phyloP scores from a whole-genome alignment of 1,140 invertebrate genomes.

The Pseudachorutes palmiensis region DNA sequence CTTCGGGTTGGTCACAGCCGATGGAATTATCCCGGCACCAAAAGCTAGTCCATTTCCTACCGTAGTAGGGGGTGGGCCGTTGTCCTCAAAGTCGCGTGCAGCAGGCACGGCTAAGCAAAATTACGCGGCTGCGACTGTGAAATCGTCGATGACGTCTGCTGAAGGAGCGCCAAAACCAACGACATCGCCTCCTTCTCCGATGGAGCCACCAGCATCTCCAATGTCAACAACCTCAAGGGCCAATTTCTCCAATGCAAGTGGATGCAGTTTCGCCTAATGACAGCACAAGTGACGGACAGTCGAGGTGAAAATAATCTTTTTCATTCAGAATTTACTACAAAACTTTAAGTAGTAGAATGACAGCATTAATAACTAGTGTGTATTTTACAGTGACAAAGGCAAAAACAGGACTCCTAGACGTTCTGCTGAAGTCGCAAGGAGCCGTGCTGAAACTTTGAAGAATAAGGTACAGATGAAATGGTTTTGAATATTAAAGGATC shows the following conservation, averaged over 20 bases:
- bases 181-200: background rate
- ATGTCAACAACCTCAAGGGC: background rate
- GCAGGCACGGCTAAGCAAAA: background rate
- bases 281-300: too few relatives aligned
- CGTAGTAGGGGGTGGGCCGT: background rate
- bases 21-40: background rate
- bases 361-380: too few relatives aligned
- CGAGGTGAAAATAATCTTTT: too few relatives aligned
- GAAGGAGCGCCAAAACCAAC: background rate
- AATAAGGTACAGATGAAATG: background rate
- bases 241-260: too few relatives aligned
- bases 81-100: too few relatives aligned
- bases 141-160: background rate
- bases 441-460: background rate
- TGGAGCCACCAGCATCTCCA: background rate
- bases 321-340: too few relatives aligned
- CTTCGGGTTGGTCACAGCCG: background rate
- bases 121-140: background rate
- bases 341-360: too few relatives aligned
- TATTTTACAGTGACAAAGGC: too few relatives aligned
- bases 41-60: background rate
- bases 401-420: background rate
- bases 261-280: too few relatives aligned
- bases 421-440: background rate
- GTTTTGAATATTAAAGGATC: background rate